Percentiles rank a stretch among this genome's conserved stretches.
Conservation (phyloP, 2,797 vertebrate genomes). For the Gallirallus australis region DNA sequence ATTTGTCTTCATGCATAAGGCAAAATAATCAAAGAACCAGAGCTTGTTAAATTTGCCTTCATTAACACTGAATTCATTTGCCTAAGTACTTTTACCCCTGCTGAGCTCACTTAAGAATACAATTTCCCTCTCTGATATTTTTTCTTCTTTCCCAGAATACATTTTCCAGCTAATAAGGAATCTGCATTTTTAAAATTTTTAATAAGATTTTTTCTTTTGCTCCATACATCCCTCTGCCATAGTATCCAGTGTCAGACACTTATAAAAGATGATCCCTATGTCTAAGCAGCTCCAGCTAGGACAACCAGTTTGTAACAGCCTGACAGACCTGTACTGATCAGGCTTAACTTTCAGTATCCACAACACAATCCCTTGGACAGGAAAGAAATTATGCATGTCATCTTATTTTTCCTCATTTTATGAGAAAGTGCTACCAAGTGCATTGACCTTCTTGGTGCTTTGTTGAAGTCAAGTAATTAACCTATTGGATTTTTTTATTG, state of each 20-base stretch:
- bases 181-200: neutral
- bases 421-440: neutral
- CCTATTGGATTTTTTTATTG: neutral
- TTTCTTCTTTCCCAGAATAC: constrained; percentile 10
- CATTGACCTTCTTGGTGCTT: constrained; percentile 5
- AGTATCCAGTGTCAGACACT: neutral
- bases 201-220: neutral
- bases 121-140: constrained; percentile 23
- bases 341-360: constrained; percentile 1
- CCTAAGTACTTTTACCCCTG: constrained; percentile 62
- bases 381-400: neutral
- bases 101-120: constrained; percentile 54
- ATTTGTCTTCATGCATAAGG: constrained; percentile 55
- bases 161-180: constrained; percentile 24
- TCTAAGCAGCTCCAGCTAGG: neutral
- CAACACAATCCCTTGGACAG: neutral
- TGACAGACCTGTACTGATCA: neutral
- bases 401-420: constrained; percentile 42
- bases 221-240: neutral
- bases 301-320: neutral
- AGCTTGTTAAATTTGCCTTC: constrained; percentile 52
- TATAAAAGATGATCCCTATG: neutral
- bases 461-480: constrained; percentile 31
- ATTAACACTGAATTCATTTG: constrained; percentile 70
- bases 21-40: constrained; percentile 65